phyloP scores from a whole-genome alignment of 2,113 vertebrate genomes.

The Lagopus muta region DNA sequence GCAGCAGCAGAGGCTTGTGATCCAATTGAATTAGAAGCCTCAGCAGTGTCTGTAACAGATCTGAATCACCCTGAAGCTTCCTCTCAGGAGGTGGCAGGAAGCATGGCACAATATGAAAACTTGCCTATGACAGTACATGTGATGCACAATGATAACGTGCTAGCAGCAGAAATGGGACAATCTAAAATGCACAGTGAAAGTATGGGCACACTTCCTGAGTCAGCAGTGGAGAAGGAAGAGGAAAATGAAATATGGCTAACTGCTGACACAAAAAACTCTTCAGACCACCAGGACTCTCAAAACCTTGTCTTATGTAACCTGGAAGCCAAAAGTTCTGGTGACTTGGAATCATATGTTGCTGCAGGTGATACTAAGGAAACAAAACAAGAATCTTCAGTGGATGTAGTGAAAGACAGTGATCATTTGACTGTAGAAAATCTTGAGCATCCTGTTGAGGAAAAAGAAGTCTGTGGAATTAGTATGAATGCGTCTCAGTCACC shows the following conservation, averaged over 20 bases:
- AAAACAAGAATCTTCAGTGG: conserved; percentile 39
- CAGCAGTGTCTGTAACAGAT: background rate
- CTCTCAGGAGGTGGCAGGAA: background rate
- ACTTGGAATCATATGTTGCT: conserved; percentile 28
- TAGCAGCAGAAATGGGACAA: background rate
- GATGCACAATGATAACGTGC: background rate
- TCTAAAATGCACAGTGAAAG: background rate
- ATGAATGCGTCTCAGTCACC: background rate
- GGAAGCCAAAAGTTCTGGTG: conserved; percentile 24
- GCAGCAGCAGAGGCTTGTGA: background rate
- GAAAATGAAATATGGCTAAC: background rate
- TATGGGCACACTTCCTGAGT: background rate
- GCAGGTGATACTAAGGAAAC: conserved; percentile 7
- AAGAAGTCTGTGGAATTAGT: background rate
- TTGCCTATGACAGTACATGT: background rate
- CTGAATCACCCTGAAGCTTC: background rate
- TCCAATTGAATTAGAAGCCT: background rate
- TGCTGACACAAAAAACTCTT: background rate
- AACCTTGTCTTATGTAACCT: conserved; percentile 11
- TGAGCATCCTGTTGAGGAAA: background rate
- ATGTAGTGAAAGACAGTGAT: conserved; percentile 13
- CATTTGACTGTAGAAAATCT: background rate
- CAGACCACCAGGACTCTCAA: conserved; percentile 21
- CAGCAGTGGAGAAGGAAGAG: background rate
- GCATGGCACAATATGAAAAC: background rate